phyloP scores from a whole-genome alignment of 2,888 invertebrate species.

The Netelia melanura region DNA sequence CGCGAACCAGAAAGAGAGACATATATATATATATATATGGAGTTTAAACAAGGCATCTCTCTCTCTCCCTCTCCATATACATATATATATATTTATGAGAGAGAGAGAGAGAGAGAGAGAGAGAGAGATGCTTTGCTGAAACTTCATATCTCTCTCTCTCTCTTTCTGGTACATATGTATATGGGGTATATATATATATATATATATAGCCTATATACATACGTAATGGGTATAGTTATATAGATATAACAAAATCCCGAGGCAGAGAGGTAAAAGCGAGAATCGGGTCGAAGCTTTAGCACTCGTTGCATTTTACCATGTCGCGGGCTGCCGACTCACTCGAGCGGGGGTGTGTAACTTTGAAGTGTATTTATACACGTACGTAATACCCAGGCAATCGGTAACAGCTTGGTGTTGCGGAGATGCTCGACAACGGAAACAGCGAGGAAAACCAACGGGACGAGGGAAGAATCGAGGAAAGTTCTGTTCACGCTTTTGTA shows the following conservation, averaged over 20 bases:
- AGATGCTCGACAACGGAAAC: not conserved
- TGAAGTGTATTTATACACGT: conserved; percentile 63
- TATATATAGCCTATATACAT: conserved; percentile 42
- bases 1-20: conserved; percentile 25
- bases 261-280: conserved; percentile 43
- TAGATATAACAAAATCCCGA: not conserved
- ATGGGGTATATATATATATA: conserved; percentile 31
- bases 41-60: no score
- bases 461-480: no score
- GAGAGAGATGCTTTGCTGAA: conserved; percentile 56
- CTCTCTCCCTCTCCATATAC: no score
- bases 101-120: conserved; percentile 31
- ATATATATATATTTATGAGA: not conserved
- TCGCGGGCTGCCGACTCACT: not conserved
- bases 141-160: conserved; percentile 33
- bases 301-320: conserved; percentile 39
- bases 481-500: no score
- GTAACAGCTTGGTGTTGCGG: not conserved
- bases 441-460: not conserved
- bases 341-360: conserved; percentile 57
- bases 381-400: conserved; percentile 39
- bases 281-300: conserved; percentile 54
- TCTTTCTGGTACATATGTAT: no score
- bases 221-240: conserved; percentile 13
- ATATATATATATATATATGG: no score